Evolutionary conservation across 2,797 vertebrate genomes (phyloP).

Genomic region (Danio tinwini): DNA sequence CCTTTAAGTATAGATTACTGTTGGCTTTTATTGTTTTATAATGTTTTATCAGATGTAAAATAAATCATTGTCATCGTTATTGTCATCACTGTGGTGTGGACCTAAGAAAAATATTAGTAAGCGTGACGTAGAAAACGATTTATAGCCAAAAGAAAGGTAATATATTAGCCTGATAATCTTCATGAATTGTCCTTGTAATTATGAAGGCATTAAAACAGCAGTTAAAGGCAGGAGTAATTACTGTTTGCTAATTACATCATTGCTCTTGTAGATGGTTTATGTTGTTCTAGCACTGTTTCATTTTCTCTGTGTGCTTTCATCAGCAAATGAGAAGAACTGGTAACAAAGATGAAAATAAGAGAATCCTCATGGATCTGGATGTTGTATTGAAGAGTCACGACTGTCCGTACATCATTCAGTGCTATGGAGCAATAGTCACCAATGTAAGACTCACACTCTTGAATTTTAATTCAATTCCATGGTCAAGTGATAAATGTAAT

Average conservation of each 20-base stretch:
- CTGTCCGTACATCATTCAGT: conserved; percentile 96
- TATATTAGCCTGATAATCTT: neutral
- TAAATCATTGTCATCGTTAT: too few relatives aligned
- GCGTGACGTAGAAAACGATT: neutral
- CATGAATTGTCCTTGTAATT: conserved; percentile 38
- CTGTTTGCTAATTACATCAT: conserved; percentile 36
- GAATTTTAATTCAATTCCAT: neutral
- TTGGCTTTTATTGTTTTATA: too few relatives aligned
- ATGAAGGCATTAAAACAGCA: conserved; percentile 4
- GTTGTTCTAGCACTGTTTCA: neutral
- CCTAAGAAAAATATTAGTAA: too few relatives aligned
- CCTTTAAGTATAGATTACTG: too few relatives aligned
- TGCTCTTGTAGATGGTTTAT: neutral
- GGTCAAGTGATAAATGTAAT: neutral
- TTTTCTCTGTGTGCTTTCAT: conserved; percentile 46
- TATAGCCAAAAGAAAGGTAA: neutral
- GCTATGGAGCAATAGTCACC: conserved; percentile 96
- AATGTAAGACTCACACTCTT: conserved; percentile 77
- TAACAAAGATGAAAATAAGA: conserved; percentile 95
- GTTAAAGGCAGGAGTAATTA: conserved; percentile 41
- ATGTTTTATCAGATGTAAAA: too few relatives aligned
- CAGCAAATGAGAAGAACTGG: conserved; percentile 97
- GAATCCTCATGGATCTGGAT: conserved; percentile 95
- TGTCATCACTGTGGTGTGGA: too few relatives aligned
- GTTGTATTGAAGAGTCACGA: conserved; percentile 96